These are phyloP conservation scores for Digitonthophagus gazella DNA, from an alignment of 2,888 invertebrate species.

Conservation along the genomic window DNA sequence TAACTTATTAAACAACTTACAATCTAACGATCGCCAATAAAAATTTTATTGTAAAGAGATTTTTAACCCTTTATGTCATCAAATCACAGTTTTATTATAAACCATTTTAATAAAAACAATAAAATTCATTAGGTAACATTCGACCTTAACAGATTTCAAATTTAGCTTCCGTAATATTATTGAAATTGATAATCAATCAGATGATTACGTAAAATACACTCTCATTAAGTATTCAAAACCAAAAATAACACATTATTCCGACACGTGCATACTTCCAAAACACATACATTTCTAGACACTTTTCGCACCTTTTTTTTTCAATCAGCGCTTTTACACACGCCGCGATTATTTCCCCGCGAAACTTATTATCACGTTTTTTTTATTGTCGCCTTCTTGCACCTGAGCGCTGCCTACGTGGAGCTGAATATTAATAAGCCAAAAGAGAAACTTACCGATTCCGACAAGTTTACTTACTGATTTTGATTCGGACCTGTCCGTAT, in stretches of 20 bases:
- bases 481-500: neutral
- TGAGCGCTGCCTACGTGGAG: conserved; percentile 1
- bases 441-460: conserved; percentile 10
- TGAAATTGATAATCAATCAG: too few species aligned
- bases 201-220: too few species aligned
- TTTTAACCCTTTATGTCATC: too few species aligned
- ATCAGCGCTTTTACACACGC: conserved; percentile 2
- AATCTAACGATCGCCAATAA: too few species aligned
- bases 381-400: conserved; percentile 5
- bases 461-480: neutral
- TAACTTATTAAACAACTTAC: too few species aligned
- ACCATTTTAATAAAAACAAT: too few species aligned
- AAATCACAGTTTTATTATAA: too few species aligned
- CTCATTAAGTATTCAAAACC: too few species aligned
- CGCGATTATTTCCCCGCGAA: conserved; percentile 9
- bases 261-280: neutral
- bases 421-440: conserved; percentile 8
- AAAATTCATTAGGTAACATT: too few species aligned
- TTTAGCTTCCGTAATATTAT: too few species aligned
- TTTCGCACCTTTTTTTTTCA: conserved; percentile 18
- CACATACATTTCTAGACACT: conserved; percentile 1
- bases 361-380: conserved; percentile 14
- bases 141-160: too few species aligned
- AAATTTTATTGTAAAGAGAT: too few species aligned
- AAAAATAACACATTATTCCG: neutral